These are phyloP conservation scores for Sipha maydis DNA, from an alignment of 2,888 invertebrate genomes.

Conservation along the genomic window DNA sequence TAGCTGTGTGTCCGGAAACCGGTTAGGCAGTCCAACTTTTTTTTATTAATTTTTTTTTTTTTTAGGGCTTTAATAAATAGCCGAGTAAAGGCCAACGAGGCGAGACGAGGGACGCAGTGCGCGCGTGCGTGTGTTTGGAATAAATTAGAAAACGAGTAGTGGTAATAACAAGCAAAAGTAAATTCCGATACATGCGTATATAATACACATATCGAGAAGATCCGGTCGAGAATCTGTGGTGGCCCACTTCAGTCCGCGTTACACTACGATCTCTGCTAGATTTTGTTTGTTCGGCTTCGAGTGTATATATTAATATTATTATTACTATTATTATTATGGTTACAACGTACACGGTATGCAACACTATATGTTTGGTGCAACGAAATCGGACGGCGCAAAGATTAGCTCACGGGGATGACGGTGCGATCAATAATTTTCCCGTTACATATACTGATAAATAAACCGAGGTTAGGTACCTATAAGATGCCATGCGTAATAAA, in stretches of 20 bases:
- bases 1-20: constrained; percentile 41
- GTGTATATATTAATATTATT: no score
- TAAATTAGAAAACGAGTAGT: constrained; percentile 58
- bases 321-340: no score
- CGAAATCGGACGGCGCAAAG: no score
- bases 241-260: constrained; percentile 51
- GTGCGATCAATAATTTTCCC: no score
- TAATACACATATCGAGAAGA: constrained; percentile 36
- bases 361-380: no score
- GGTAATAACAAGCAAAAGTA: constrained; percentile 55
- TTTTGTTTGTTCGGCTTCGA: constrained; percentile 28
- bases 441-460: no score
- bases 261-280: background rate
- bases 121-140: constrained; percentile 6
- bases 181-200: constrained; percentile 32
- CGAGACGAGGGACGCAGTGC: constrained; percentile 12
- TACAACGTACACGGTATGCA: no score
- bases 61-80: constrained; percentile 55
- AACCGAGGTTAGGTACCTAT: no score
- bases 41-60: background rate
- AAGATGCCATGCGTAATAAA: no score
- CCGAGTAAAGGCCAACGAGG: constrained; percentile 42
- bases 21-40: constrained; percentile 42
- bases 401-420: no score
- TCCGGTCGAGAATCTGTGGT: constrained; percentile 55